Base-by-base conservation (phyloP, 2,797 vertebrate species). In the Oreochromis grahami region DNA sequence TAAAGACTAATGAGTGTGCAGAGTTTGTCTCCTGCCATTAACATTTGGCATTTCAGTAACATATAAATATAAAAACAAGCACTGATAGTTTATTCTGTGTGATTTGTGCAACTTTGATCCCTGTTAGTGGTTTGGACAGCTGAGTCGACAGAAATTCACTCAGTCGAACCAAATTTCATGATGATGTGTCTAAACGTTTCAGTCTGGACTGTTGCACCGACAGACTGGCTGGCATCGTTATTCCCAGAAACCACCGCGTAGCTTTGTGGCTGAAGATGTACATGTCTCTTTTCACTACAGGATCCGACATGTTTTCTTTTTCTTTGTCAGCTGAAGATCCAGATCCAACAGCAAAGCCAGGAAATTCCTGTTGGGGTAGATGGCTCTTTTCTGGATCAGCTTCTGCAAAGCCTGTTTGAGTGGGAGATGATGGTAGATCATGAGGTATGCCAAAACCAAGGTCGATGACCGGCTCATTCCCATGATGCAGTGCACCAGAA, bases 401-500 rank as follows among this genome's bases (percentile, higher is more conserved):
- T 94, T 95, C 84, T 96, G 92, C 87, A 99, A 93, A 3, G 98
- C 98, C 82, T 94, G 94, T 70, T 95, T 87, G 85, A 99, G 91
- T 5, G 98, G 87, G 74, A 99, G 96, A 65, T 93, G 96, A 36
- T 96, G 96, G 90, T 97, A 96, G 82, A 99, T 97, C 98, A 99
- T 99, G 91, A 99, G 98, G 91, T 99, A 99, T 1, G 98, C 99
- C 86, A 99, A 90, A 80, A 99, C 98, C 90, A 99, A 93, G 1
- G 98, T 96, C 63, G 98, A 98, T 0, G 98, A 99, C 77, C 98
- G 97, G 93, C 99, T 99, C 96, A 99, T 97, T 89, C 98, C 98
- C 93, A 99, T 98, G 80, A 98, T 98, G 93, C 98, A 99, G 70
- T 99, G 98, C 88, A 99, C 98, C 89, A 99, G 94, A 90, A 99